Evolutionary conservation across 2,113 vertebrate species (phyloP), one percentile per base, ranked within the genome.

Genomic region (Sylvilagus bachmani): DNA sequence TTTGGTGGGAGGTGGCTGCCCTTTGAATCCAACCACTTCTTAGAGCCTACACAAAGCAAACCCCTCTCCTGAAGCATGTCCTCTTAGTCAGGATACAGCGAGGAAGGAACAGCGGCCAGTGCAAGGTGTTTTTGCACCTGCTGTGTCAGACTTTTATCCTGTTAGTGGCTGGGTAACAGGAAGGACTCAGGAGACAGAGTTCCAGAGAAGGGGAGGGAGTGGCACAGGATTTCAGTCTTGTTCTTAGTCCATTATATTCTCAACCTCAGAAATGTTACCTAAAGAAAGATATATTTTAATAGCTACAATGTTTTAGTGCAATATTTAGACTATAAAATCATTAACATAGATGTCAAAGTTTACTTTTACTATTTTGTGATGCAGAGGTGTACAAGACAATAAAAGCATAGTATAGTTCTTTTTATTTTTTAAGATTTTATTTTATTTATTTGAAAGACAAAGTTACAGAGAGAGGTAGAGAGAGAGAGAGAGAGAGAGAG

Each of bases 241-340:
- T 55, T 16, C 31, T 75, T 84, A 75, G 10, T 80, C 74, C 58
- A 74, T 21, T 49, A 66, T 44, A 25, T 31, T 85, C 44, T 77
- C 36, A 64, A 10, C 22, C 19, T 62, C 53, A 49, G 44, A 96
- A 88, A 85, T 77, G 62, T 24, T 94, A 29, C 29, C 22, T 64
- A 80, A 29, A 62, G 38, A 84, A 55, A 71, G n/a, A 58, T 24
- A 58, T 51, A 29, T 62, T 70, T 90, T 81, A 86, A 80, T 29
- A 62, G 19, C 16, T 75, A 51, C 14, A 11, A 38, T 93, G 31
- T 83, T 86, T 38, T 80, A 64, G 74, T 13, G 25, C 10, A 62
- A 71, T 49, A 94, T 77, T 51, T 71, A 58, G 13, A 86, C 61
- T 25, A 53, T 64, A 69, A 91, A 94, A n/a, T 85, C 61, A 79